Evolutionary conservation across 2,888 invertebrate genomes (phyloP), one percentile per base, ranked within the genome.

Genomic region (Alitta virens): DNA sequence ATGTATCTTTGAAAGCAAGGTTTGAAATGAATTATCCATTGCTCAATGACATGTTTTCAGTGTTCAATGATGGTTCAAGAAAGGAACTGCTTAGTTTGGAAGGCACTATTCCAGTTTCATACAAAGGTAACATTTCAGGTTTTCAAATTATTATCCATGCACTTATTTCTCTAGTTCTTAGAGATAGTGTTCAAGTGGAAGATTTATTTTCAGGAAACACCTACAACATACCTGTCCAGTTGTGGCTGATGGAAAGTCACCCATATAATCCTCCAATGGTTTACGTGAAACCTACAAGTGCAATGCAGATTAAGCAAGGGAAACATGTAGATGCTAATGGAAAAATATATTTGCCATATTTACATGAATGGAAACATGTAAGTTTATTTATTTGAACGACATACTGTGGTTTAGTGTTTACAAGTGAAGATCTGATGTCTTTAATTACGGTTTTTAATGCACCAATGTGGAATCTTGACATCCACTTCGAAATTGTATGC

Each of bases 221-320:
- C 52, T 99, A 99, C 84, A 94, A 98, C 84, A 99, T 99, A 81
- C 99, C 99, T 16, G 88, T 99, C 46, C 91, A 91, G 78, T 90
- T 99, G 75, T 98, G 94, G 93, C 80, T 99, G 56, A 90, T 94
- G 89, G 95, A 98, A 78, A 96, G 95, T 2, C 95, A 99, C 86
- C 99, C 99, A 0, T 89, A 91, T 79, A 92, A 94, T 84, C 94
- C 97, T 40, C 99, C 99, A 0, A 89, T 98, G 84, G 86, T 85
- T 52, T 86, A 81, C 74, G 97, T 99, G 0, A 91, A 89, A 82
- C 99, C 99, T 12, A 99, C 99, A 3, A 78, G 89, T 38, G 92
- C 91, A 70, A 99, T 99, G 98, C 88, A 89, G 65, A 95, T 99
- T 67, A 96, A 94, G 85, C 90, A 92, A 18, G 96, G 96, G 14